These are phyloP conservation scores for Machimus atricapillus DNA, from an alignment of 2,888 invertebrate species.

Conservation along the genomic window DNA sequence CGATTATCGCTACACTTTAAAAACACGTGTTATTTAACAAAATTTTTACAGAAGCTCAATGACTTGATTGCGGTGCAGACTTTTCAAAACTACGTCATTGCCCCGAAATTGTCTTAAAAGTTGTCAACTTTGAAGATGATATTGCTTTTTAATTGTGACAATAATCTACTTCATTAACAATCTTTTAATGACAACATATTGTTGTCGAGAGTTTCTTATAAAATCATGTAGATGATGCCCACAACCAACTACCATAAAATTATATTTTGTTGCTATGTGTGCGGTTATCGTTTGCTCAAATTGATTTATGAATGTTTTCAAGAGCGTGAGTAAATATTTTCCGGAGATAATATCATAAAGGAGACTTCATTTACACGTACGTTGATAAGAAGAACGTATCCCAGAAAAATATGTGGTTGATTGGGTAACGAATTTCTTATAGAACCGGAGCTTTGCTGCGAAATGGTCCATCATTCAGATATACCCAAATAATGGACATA, in stretches of 20 bases:
- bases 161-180: not conserved
- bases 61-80: not conserved
- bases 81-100: not conserved
- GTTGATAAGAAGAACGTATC: not conserved
- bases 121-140: not conserved
- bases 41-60: not conserved
- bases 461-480: not conserved
- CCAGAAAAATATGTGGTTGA: not conserved
- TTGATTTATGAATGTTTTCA: not conserved
- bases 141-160: not conserved
- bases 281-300: not conserved
- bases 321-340: not conserved
- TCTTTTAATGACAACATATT: not conserved
- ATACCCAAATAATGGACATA: not conserved
- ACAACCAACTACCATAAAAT: not conserved
- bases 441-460: not conserved
- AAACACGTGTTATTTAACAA: not conserved
- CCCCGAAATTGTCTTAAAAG: not conserved
- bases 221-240: not conserved
- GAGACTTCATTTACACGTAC: not conserved
- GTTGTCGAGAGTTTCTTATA: not conserved
- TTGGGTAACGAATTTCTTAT: not conserved
- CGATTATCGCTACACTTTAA: not conserved
- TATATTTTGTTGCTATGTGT: not conserved
- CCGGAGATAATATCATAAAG: not conserved